Evolutionary conservation across 2,888 invertebrate species (phyloP), one percentile per base, ranked within the genome.

Genomic region (Fragum fragum): DNA sequence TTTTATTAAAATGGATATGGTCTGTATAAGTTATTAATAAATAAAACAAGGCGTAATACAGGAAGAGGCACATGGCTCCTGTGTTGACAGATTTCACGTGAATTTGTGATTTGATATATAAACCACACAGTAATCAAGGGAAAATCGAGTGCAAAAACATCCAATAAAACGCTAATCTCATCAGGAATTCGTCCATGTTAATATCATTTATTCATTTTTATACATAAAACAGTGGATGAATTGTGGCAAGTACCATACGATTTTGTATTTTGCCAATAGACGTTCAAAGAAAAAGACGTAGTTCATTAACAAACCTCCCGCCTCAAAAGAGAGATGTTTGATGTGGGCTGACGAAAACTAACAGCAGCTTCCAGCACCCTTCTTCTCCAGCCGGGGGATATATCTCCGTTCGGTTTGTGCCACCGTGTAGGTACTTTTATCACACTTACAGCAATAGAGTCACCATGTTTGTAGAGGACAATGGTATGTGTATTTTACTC

Each of bases 131-230:
- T 57, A 57, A 57, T 57, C 57, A 26, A 26, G 57, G 57, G 57
- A 57, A 57, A n/a, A 14, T 23, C 57, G 57, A 57, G 57, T 57
- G 57, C 57, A 57, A 57, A 57, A 57, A 57, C 57, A 14, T 23
- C 21, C 23, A 26, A 57, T 32, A 61, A 28, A 61, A 32, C 61
- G 29, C 3, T 26, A 32, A 28, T 61, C 61, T 21, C n/a, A 32
- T 28, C 21, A 32, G 61, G 32, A 18, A 61, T 32, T 61, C n/a
- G 29, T 32, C 66, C n/a, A 42, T 66, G 66, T 42, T 66, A 66
- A 66, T 66, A 66, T 66, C 66, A 66, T 66, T 66, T 66, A 66
- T 66, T 66, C 66, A 42, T 66, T 66, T 66, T 66, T 66, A 66
- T 66, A 39, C 66, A 42, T 42, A 23, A 66, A 66, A 66, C 66